Percentiles rank a stretch among this genome's conserved stretches.
Conservation (phyloP, 2,113 vertebrate species). For the Ochotona curzoniae region DNA sequence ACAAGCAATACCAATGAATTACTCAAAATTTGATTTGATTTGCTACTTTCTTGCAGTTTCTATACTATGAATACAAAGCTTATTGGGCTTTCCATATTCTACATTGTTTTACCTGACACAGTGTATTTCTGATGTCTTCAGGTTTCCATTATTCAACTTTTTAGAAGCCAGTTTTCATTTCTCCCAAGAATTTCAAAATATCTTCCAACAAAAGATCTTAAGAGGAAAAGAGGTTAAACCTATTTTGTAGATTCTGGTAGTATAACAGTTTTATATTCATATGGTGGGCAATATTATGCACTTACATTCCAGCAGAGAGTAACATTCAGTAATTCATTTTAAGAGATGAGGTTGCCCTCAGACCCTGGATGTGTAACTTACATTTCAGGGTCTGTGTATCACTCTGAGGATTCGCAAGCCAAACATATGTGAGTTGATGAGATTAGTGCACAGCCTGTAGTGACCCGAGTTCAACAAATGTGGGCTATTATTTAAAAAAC, state of each 20-base stretch:
- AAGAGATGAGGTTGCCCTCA: neutral
- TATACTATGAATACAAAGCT: neutral
- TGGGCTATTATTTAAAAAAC: neutral
- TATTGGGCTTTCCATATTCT: neutral
- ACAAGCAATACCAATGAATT: neutral
- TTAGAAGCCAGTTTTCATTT: neutral
- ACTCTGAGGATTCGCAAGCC: neutral
- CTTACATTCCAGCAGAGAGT: neutral
- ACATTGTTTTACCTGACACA: neutral
- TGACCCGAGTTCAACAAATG: neutral
- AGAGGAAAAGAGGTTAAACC: neutral
- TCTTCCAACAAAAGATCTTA: neutral
- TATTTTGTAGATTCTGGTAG: neutral
- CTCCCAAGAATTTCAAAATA: neutral
- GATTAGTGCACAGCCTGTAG: neutral
- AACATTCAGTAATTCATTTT: neutral
- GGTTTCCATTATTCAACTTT: neutral
- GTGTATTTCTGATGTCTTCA: neutral
- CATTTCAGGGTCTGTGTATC: too few relatives aligned
- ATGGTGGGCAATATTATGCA: fast-evolving
- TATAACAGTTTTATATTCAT: neutral
- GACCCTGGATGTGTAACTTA: neutral
- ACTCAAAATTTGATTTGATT: neutral
- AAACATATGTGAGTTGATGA: neutral
- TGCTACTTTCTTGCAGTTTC: neutral